Conservation (phyloP, 2,888 invertebrate genomes). For the Lasius fuliginosus region DNA sequence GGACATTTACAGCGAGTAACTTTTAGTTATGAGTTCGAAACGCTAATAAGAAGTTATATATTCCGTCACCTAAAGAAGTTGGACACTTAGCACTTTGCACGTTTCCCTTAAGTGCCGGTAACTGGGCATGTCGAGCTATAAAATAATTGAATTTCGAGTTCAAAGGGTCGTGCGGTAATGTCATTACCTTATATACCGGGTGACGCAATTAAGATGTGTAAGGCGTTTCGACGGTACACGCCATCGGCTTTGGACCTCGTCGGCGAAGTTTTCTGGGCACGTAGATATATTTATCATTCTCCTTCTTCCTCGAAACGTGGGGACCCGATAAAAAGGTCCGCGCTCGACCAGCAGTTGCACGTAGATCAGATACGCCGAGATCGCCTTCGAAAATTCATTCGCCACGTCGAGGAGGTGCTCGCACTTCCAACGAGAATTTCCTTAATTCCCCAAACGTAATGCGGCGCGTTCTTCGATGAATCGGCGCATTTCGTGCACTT, state of each 20-base stretch:
- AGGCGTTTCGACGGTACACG: constrained; percentile 59
- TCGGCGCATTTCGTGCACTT: constrained; percentile 47
- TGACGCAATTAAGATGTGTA: constrained; percentile 76
- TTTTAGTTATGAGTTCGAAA: constrained; percentile 60
- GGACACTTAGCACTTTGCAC: constrained; percentile 66
- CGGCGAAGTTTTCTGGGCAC: constrained; percentile 67
- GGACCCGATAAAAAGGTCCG: constrained; percentile 61
- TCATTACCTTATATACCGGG: constrained; percentile 80
- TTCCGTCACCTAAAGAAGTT: constrained; percentile 61
- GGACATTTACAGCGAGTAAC: constrained; percentile 49
- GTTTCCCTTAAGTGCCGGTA: constrained; percentile 71
- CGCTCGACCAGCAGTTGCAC: constrained; percentile 61
- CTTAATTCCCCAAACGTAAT: constrained; percentile 45
- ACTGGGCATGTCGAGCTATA: constrained; percentile 73
- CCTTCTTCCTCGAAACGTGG: constrained; percentile 16
- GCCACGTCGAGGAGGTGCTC: constrained; percentile 32
- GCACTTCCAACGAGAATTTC: constrained; percentile 52
- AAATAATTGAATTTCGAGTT: constrained; percentile 83
- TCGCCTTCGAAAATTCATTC: constrained; percentile 59
- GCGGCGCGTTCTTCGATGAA: constrained; percentile 13
- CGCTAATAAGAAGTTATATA: constrained; percentile 66
- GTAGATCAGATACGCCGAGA: constrained; percentile 64
- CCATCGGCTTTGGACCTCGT: constrained; percentile 47
- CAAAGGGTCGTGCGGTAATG: constrained; percentile 81
- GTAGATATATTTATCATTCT: constrained; percentile 68